These are phyloP conservation scores for Myripristis murdjan DNA, from an alignment of 2,797 vertebrate species.

Conservation along the genomic window DNA sequence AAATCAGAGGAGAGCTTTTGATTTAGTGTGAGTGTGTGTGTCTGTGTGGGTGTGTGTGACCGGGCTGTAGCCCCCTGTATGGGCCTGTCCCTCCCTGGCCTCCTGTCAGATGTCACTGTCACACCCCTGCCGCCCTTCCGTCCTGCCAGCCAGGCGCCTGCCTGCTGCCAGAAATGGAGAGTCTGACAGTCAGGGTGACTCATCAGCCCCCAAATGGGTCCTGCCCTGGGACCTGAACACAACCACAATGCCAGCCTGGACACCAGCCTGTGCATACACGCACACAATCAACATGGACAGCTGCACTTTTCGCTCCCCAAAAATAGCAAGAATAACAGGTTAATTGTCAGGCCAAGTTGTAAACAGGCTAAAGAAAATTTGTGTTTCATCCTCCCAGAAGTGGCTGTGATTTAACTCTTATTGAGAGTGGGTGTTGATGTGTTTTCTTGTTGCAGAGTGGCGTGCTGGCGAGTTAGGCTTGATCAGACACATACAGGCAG, in stretches of 20 bases:
- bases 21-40: not conserved
- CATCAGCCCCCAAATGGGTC: slow-evolving; percentile 63
- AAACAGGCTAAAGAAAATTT: slow-evolving; percentile 1
- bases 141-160: slow-evolving; percentile 59
- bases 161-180: slow-evolving; percentile 56
- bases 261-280: slow-evolving; percentile 42
- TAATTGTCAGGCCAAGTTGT: not conserved
- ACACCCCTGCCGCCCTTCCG: slow-evolving; percentile 55
- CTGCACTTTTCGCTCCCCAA: slow-evolving; percentile 5
- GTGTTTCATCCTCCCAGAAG: not conserved
- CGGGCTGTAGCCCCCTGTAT: slow-evolving; percentile 22
- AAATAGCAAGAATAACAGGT: slow-evolving; percentile 13
- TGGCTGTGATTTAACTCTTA: not conserved
- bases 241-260: slow-evolving; percentile 24
- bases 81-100: slow-evolving; percentile 34
- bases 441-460: not conserved
- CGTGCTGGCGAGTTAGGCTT: not conserved
- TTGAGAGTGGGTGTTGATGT: not conserved
- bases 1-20: slow-evolving; percentile 10
- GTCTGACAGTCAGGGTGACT: slow-evolving; percentile 75
- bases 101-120: slow-evolving; percentile 64
- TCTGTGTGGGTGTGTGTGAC: slow-evolving; percentile 13
- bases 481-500: slow-evolving; percentile 20
- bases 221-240: slow-evolving; percentile 40
- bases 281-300: slow-evolving; percentile 26